Percentiles rank a stretch among this genome's conserved stretches.
phyloP scores from a whole-genome alignment of 1,140 invertebrate species.

The Aricia agestis region DNA sequence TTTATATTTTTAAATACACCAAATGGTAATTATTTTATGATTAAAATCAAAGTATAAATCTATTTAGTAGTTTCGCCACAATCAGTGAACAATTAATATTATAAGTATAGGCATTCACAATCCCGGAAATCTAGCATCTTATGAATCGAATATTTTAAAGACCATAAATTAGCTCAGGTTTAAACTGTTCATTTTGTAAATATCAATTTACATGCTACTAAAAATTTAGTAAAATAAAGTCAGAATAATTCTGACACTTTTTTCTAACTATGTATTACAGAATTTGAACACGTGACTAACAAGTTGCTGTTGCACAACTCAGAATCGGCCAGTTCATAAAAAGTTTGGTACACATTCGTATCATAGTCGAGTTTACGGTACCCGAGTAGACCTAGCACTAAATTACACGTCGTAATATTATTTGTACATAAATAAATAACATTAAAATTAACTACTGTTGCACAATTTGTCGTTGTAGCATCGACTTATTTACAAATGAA shows the following conservation, averaged over 20 bases:
- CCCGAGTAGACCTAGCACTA: not conserved
- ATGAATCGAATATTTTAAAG: not conserved
- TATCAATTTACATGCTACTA: not conserved
- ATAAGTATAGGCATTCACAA: not conserved
- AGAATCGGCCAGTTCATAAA: too few species aligned
- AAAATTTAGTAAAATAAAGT: not conserved
- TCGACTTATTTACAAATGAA: slow-evolving; percentile 3
- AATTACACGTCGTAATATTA: not conserved
- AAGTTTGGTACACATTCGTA: too few species aligned
- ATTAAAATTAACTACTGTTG: not conserved
- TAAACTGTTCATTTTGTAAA: slow-evolving; percentile 14
- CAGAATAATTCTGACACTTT: too few species aligned
- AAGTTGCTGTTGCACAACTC: too few species aligned
- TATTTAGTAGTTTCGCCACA: not conserved
- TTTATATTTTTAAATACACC: not conserved
- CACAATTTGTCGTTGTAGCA: not conserved
- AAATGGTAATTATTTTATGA: not conserved
- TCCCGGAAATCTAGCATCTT: not conserved
- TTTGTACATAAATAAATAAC: not conserved
- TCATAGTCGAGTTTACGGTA: too few species aligned
- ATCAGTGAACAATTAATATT: not conserved
- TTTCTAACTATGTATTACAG: too few species aligned
- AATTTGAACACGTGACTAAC: too few species aligned
- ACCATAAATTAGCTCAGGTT: not conserved
- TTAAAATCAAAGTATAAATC: not conserved